Evolutionary conservation across 1,140 invertebrate genomes (phyloP), one percentile per base, ranked within the genome.

Genomic region (Tyrophagus putrescentiae): DNA sequence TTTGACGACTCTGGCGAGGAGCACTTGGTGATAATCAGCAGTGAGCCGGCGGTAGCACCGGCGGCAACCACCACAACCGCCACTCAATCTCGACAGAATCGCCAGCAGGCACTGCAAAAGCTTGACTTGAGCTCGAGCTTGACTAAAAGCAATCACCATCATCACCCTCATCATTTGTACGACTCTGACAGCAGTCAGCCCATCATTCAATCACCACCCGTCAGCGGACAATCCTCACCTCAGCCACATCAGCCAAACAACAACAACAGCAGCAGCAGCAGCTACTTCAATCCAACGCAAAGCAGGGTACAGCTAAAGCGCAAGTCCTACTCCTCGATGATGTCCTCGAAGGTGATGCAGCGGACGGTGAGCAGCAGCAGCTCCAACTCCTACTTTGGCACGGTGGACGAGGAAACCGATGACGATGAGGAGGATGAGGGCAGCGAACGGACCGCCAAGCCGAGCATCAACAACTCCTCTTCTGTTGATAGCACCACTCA

Each of bases 381-480:
- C 27, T 13, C 52, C 4, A 53, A 53, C 23, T 32, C 28, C 39
- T 31, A 2, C 39, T 54, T 54, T 16, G 52, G 25, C 27, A 54
- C 52, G 31, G 52, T 54, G 11, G 25, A 54, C 27, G 52, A 54
- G 27, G 52, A 54, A 25, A 31, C 11, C 1, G 28, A 28, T 25
- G 27, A 36, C 27, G 52, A 54, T 54, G 52, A 54, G 21, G 31
- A 54, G 18, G 2, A 42, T 5, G 41, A 42, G 3, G 6, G 18
- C 4, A 23, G 25, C 25, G 25, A 31, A 50, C 45, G 21, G 32
- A 54, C 54, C 2, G 60, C 60, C 4, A 42, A 60, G 23, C 54
- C 57, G 29, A 62, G 57, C n/a, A n/a, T n/a, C n/a, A n/a, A n/a
- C n/a, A n/a, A n/a, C n/a, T n/a, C n/a, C 23, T 7, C 7, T 6